A percentile compares a stretch with the other conserved stretches of the same genome.
Conservation (phyloP, 2,888 invertebrate species). For the Apodemia duryi region DNA sequence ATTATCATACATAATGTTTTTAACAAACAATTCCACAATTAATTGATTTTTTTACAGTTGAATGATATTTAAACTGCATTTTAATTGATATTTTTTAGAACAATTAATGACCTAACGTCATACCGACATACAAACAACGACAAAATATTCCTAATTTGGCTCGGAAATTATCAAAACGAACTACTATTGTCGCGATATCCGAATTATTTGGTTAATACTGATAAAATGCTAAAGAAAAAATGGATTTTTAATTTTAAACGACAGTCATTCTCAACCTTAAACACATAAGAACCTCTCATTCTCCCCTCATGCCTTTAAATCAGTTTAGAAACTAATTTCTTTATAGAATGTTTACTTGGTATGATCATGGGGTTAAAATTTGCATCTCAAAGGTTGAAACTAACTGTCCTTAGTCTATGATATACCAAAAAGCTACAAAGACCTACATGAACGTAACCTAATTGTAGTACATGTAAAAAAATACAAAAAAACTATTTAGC, state of each 20-base stretch:
- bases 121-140: neutral
- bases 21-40: neutral
- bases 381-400: neutral
- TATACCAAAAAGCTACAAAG: slow-evolving; percentile 29
- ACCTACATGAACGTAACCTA: slow-evolving; percentile 27
- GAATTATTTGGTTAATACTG: slow-evolving; percentile 4
- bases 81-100: neutral
- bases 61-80: neutral
- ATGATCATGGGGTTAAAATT: neutral
- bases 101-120: slow-evolving; percentile 2
- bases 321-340: neutral
- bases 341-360: neutral
- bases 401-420: slow-evolving; percentile 6
- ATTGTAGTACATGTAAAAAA: slow-evolving; percentile 34
- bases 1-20: neutral
- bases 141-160: slow-evolving; percentile 14
- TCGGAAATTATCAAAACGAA: slow-evolving; percentile 15
- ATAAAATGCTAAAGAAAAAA: neutral
- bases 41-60: neutral
- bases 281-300: neutral
- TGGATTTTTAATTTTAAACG: neutral
- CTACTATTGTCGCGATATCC: slow-evolving; percentile 7
- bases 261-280: neutral
- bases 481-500: slow-evolving; percentile 36
- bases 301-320: neutral